A percentile compares a stretch with the other conserved stretches of the same genome.
These are phyloP conservation scores for Hanleya hanleyi DNA, from an alignment of 2,888 invertebrate species.

Conservation along the genomic window DNA sequence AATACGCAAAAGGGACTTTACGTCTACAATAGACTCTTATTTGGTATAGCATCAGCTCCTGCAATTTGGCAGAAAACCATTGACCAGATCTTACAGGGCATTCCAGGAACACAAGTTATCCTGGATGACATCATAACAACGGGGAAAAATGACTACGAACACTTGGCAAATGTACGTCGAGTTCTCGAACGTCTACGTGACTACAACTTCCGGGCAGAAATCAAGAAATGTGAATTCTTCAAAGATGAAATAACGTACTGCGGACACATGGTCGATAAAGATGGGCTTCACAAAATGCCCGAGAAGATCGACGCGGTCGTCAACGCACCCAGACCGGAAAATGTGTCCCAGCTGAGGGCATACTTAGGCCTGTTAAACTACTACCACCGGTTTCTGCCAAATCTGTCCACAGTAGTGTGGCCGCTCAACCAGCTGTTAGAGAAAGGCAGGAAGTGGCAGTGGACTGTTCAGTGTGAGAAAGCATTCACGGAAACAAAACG, in stretches of 20 bases:
- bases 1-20: too few relatives aligned
- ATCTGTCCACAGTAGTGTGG: neutral
- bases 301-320: too few relatives aligned
- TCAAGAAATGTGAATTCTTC: constrained; percentile 12
- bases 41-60: constrained; percentile 37
- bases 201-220: constrained; percentile 6
- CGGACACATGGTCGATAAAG: too few relatives aligned
- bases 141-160: neutral
- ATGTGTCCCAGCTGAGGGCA: constrained; percentile 3
- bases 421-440: constrained; percentile 12
- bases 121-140: constrained; percentile 31
- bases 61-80: constrained; percentile 41
- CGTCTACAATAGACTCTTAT: constrained; percentile 34
- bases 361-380: constrained; percentile 19
- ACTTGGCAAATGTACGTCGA: neutral
- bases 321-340: constrained; percentile 4
- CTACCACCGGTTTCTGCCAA: constrained; percentile 7
- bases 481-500: constrained; percentile 12
- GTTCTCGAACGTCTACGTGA: constrained; percentile 11
- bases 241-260: neutral
- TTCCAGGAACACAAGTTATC: constrained; percentile 14
- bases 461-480: constrained; percentile 8
- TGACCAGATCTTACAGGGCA: constrained; percentile 29
- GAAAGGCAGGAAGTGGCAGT: constrained; percentile 9
- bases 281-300: too few relatives aligned